Evolutionary conservation across 1,140 invertebrate genomes (phyloP).

Genomic region (Conus ventricosus): DNA sequence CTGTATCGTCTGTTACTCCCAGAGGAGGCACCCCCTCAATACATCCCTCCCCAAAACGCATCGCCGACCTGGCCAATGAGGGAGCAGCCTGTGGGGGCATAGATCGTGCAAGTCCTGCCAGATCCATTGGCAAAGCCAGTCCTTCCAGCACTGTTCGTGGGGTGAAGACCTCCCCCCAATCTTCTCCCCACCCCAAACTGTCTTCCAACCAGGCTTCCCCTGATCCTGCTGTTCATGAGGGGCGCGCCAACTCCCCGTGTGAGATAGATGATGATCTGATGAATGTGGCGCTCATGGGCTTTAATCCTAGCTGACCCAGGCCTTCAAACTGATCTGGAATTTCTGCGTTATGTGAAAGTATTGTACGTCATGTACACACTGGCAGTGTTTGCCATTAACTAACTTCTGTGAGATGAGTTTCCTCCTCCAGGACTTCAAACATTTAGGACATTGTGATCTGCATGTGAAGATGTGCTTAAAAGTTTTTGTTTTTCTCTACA

Average conservation of each 20-base stretch:
- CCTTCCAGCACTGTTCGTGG: slow-evolving; percentile 26
- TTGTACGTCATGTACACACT: neutral
- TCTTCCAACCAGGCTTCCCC: slow-evolving; percentile 4
- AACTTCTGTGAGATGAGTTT: neutral
- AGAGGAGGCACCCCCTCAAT: neutral
- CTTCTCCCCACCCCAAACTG: slow-evolving; percentile 41
- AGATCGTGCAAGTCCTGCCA: slow-evolving; percentile 7
- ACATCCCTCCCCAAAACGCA: slow-evolving; percentile 31
- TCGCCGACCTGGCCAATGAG: neutral
- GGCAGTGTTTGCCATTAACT: neutral
- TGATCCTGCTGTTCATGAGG: slow-evolving; percentile 75
- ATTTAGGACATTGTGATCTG: neutral
- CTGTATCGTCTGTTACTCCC: neutral
- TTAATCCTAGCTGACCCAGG: slow-evolving; percentile 30
- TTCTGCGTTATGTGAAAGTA: neutral
- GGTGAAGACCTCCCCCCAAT: slow-evolving; percentile 35
- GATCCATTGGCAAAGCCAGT: neutral
- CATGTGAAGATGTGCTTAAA: neutral
- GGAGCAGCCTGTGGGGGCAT: neutral
- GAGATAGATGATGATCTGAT: slow-evolving; percentile 92
- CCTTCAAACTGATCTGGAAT: neutral
- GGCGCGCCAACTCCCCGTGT: slow-evolving; percentile 80
- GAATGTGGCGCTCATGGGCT: slow-evolving; percentile 84
- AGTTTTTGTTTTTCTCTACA: neutral
- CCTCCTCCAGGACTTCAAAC: neutral